Evolutionary conservation across 2,797 vertebrate genomes (phyloP).

Genomic region (Scolopax bukidnonensis): DNA sequence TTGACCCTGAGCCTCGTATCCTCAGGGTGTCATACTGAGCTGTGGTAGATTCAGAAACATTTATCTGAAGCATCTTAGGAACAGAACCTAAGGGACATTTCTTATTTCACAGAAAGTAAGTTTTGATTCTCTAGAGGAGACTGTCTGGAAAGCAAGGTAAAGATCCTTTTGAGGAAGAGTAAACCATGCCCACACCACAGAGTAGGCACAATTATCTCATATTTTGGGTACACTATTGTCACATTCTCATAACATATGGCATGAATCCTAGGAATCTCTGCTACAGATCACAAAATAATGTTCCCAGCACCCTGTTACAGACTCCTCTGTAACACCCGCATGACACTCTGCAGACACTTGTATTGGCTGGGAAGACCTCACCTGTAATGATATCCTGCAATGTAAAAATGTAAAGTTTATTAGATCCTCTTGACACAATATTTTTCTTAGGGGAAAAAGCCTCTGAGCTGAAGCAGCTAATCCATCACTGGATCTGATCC

Average conservation of each 20-base stretch:
- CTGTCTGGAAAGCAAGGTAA: background rate
- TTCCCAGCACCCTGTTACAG: background rate
- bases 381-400: background rate
- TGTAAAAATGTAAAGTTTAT: background rate
- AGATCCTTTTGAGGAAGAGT: background rate
- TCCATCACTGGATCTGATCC: background rate
- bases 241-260: background rate
- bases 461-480: background rate
- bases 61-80: background rate
- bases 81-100: background rate
- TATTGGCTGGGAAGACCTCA: background rate
- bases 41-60: background rate
- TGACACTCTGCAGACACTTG: background rate
- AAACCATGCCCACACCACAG: background rate
- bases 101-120: background rate
- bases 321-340: rapidly evolving
- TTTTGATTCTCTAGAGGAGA: background rate
- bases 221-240: background rate
- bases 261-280: background rate
- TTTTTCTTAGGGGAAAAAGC: background rate
- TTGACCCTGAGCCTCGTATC: background rate
- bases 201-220: background rate
- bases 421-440: background rate
- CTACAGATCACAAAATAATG: background rate
- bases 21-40: background rate